Base-by-base conservation (phyloP, 2,888 invertebrate species). In the Pyrocoelia pectoralis region DNA sequence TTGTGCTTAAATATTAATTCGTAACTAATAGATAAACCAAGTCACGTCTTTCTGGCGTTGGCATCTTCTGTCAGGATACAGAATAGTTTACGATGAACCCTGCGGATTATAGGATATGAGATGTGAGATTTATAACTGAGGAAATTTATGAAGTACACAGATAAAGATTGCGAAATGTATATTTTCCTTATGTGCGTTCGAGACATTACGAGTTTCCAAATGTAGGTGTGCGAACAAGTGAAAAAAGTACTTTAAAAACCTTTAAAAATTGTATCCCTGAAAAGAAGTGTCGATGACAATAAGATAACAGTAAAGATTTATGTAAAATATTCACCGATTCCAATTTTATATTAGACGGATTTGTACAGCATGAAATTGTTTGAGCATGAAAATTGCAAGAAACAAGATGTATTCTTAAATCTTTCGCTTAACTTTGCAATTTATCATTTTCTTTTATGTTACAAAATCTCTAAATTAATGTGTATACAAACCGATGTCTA, bases 61-160 rank as follows among this genome's bases (percentile, higher is more conserved):
- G 56, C 61, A 46, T 62, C 56, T 52, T 62, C 56, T 57, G 56
- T 62, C 61, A 62, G 52, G 61, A 57, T 62, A 53, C 56, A 62
- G 56, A 29, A 62, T 62, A 62, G 56, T 62, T 62, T 62, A 62
- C 61, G 61, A 62, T 51, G 52, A 62, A 62, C 61, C 61, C 41
- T 38, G 48, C 51, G 61, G 51, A 62, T 56, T 56, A 62, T 57
- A 48, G 61, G 61, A 62, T 62, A 53, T 46, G n/a, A 38, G 48
- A 57, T 52, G 38, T 12, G 33, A 62, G 61, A 62, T 62, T 62
- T 62, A 62, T 62, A 62, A 62, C 56, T 56, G 46, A 33, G 15
- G 38, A 14, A 56, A 62, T 62, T 62, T 62, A 56, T 62, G 53
- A 54, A 48, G 56, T 46, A 46, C 56, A 51, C 61, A 46, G 52